Conservation (phyloP, 2,797 vertebrate species). For the Lerista edwardsae region DNA sequence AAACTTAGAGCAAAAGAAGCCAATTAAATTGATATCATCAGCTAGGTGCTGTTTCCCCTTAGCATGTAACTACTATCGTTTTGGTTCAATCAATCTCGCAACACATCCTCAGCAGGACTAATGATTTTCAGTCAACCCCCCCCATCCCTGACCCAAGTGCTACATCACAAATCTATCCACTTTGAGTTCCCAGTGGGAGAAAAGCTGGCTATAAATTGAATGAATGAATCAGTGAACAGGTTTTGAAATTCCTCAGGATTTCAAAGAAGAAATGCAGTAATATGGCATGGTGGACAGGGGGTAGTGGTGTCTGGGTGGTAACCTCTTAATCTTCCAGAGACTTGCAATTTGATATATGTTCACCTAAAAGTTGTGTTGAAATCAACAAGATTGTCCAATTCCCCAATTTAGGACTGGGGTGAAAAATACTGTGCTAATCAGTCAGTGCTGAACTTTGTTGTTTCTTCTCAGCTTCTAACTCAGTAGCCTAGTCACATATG, state of each 20-base stretch:
- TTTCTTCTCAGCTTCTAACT: conserved; percentile 16
- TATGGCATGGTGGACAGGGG: too few relatives aligned
- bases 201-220: too few relatives aligned
- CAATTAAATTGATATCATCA: not conserved
- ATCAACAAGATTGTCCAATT: not conserved
- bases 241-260: not conserved
- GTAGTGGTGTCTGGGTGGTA: not conserved
- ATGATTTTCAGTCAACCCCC: not conserved
- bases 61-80: not conserved
- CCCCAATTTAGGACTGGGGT: not conserved
- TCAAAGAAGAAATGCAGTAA: too few relatives aligned
- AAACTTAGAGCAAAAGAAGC: not conserved
- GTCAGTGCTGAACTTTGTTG: not conserved
- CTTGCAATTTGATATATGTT: not conserved
- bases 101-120: not conserved
- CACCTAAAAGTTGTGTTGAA: not conserved
- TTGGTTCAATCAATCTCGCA: not conserved
- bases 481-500: not conserved
- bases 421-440: not conserved
- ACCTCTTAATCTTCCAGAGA: not conserved
- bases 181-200: too few relatives aligned
- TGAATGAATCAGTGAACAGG: too few relatives aligned
- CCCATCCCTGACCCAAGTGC: not conserved
- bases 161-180: not conserved
- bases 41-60: not conserved